Percentiles rank a stretch among this genome's conserved stretches.
Evolutionary conservation across 2,888 invertebrate species (phyloP).

Genomic region (Idaea aversata): DNA sequence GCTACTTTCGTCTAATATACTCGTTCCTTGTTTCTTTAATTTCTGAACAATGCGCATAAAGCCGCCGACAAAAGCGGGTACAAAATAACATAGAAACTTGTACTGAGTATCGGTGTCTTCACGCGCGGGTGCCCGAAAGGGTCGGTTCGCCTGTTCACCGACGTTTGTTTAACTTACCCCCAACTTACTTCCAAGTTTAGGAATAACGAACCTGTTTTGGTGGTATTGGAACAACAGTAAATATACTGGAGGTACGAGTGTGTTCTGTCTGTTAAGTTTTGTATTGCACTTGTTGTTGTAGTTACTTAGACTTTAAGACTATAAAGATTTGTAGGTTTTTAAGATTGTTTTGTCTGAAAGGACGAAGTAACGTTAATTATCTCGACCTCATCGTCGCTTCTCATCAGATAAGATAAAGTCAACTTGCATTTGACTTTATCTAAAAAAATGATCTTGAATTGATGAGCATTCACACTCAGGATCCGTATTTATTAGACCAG

Average conservation of each 20-base stretch:
- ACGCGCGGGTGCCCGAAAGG: conserved; percentile 21
- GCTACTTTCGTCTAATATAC: too few species aligned
- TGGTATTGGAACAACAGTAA: conserved; percentile 16
- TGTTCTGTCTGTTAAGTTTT: conserved; percentile 1
- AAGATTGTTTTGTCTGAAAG: too few species aligned
- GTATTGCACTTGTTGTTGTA: not conserved
- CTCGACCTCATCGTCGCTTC: too few species aligned
- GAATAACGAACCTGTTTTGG: conserved; percentile 18
- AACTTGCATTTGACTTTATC: too few species aligned
- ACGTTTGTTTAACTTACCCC: conserved; percentile 26
- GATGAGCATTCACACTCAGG: too few species aligned
- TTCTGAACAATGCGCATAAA: conserved; percentile 17
- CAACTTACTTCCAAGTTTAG: conserved; percentile 13
- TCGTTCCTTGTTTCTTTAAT: conserved; percentile 6
- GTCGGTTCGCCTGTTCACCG: conserved; percentile 13
- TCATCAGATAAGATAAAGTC: too few species aligned
- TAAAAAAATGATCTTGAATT: too few species aligned
- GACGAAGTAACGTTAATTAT: too few species aligned
- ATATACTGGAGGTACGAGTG: conserved; percentile 2
- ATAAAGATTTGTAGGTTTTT: not conserved
- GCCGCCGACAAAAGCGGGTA: conserved; percentile 16
- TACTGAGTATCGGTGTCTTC: conserved; percentile 18
- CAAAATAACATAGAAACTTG: conserved; percentile 11
- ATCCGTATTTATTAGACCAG: too few species aligned
- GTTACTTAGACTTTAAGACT: not conserved